Base-by-base conservation (phyloP, 2,888 invertebrate genomes). In the Synanthedon myopaeformis region DNA sequence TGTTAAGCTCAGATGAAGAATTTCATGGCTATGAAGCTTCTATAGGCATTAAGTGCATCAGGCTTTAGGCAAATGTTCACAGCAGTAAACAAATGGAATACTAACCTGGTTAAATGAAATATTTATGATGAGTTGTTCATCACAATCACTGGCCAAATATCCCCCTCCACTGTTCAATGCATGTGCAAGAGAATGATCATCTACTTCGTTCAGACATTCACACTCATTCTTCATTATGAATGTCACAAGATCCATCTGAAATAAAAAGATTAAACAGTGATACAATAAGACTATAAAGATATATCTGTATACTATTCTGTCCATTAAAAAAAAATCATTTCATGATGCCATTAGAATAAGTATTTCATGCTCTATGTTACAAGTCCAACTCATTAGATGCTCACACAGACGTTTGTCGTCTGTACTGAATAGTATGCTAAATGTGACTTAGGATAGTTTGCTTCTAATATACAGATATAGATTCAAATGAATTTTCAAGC, bases 171-270 rank as follows among this genome's bases (percentile, higher is more conserved):
- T 82, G 45, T 90, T 89, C 23, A 96, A 81, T 57, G 92, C 91
- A 67, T 96, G 92, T 8, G 86, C 82, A 63, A 98, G 87, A 10
- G 94, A 93, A 79, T 98, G 97, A 56, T 97, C 95, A 79, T 99
- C 98, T 4, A 95, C 92, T 77, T 98, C 98, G 78, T 99, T 99
- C 58, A 99, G 86, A 78, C 98, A 98, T 82, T 99, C 99, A 80
- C 97, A 96, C 67, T 96, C 94, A 58, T 91, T 90, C 84, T 96
- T 97, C 59, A 91, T 90, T 58, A 99, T 94, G 71, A 98, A 95
- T 49, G 93, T 91, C 45, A 82, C 86, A 54, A 99, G 85, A 79
- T 99, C 97, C 93, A 97, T 95, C 96, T 98, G 84, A 41, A 90
- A 87, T 10, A 48, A 55, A 59, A 54, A 50, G 8, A 45, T n/a